A percentile compares a stretch with the other conserved stretches of the same genome.
Conservation (phyloP, 1,140 invertebrate genomes). For the Macrotrachela quadricornifera region DNA sequence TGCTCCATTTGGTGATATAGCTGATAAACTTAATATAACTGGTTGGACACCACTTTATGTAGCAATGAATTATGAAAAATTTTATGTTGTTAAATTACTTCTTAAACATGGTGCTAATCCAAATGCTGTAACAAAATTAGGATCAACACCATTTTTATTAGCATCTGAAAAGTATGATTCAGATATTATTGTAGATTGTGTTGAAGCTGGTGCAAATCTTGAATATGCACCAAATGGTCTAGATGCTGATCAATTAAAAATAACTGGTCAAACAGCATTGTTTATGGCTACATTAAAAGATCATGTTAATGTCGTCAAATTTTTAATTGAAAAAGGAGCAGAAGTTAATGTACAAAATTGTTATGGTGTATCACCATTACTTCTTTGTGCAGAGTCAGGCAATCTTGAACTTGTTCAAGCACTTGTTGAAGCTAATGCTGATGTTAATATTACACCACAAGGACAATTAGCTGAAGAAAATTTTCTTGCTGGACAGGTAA, state of each 20-base stretch:
- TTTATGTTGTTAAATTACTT: background rate
- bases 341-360: conserved; percentile 7
- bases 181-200: conserved; percentile 4
- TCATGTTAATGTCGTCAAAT: conserved; percentile 7
- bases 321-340: conserved; percentile 4
- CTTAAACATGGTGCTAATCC: conserved; percentile 5
- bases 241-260: conserved; percentile 8
- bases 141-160: conserved; percentile 8
- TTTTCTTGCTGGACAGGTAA: conserved; percentile 5
- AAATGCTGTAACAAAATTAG: conserved; percentile 8
- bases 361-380: conserved; percentile 7
- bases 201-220: conserved; percentile 3
- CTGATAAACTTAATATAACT: conserved; percentile 5
- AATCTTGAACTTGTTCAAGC: conserved; percentile 4
- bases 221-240: conserved; percentile 6
- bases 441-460: conserved; percentile 7
- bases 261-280: conserved; percentile 6
- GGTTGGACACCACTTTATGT: conserved; percentile 9
- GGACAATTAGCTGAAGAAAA: conserved; percentile 5
- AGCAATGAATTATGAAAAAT: conserved; percentile 7
- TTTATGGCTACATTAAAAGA: conserved; percentile 10
- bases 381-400: conserved; percentile 8
- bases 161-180: conserved; percentile 7
- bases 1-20: background rate
- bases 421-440: conserved; percentile 1